Conservation (phyloP, 23 tunicate genomes). For the Halocynthia aurantium region DNA sequence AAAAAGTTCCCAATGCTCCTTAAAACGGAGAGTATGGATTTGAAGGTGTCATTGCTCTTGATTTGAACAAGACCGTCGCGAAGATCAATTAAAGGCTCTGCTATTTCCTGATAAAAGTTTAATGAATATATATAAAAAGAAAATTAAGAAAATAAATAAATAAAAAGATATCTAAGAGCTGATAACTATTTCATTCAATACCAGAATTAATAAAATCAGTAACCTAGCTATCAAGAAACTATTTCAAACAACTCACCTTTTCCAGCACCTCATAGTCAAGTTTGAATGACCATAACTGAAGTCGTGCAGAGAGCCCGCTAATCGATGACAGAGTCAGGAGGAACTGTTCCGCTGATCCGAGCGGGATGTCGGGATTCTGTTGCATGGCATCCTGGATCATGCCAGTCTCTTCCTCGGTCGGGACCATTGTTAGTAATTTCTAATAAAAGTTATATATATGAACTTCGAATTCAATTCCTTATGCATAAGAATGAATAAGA, state of each 20-base stretch:
- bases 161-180: no score
- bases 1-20: constrained; percentile 86
- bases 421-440: constrained; percentile 88
- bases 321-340: constrained; percentile 80
- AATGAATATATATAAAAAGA: no score
- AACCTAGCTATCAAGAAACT: no score
- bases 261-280: constrained; percentile 83
- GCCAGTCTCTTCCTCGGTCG: constrained; percentile 89
- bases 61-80: constrained; percentile 71
- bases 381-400: constrained; percentile 92
- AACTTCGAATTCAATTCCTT: background rate
- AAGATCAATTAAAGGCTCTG: constrained; percentile 75
- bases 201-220: no score
- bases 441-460: constrained; percentile 1
- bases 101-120: constrained; percentile 54
- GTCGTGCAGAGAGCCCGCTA: constrained; percentile 82
- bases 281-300: constrained; percentile 93
- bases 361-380: constrained; percentile 80
- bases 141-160: no score
- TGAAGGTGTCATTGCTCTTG: constrained; percentile 51
- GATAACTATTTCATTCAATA: no score
- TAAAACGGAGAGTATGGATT: constrained; percentile 51
- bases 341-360: constrained; percentile 98
- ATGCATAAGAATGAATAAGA: background rate
- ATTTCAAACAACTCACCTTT: constrained; percentile 37